phyloP scores from a whole-genome alignment of 2,113 vertebrate genomes.

The Notothenia rossii region DNA sequence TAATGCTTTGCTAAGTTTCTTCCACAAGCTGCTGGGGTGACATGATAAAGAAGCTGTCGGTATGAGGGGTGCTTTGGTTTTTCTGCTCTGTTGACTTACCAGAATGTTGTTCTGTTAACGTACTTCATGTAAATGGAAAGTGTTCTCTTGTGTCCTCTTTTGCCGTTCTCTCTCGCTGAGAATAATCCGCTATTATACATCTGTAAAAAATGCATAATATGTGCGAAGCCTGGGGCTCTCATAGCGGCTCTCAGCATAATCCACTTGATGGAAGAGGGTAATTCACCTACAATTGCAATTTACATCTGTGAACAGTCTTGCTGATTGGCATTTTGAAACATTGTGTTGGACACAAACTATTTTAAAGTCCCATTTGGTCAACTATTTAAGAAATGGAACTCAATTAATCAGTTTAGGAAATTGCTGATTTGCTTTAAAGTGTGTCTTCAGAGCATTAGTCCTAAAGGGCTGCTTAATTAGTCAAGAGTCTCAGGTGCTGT shows the following conservation, averaged over 20 bases:
- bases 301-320: constrained; percentile 4
- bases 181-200: constrained; percentile 61
- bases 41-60: constrained; percentile 58
- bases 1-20: constrained; percentile 40
- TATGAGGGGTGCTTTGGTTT: constrained; percentile 43
- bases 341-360: constrained; percentile 17
- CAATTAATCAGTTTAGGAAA: background rate
- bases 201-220: constrained; percentile 17
- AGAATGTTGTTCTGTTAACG: constrained; percentile 59
- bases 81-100: constrained; percentile 58
- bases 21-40: constrained; percentile 48
- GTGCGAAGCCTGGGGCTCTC: constrained; percentile 32
- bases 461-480: background rate
- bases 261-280: constrained; percentile 38
- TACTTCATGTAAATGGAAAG: constrained; percentile 53
- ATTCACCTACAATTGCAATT: constrained; percentile 40
- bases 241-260: constrained; percentile 37
- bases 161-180: constrained; percentile 30
- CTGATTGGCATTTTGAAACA: constrained; percentile 27
- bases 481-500: background rate
- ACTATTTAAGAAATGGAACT: constrained; percentile 13
- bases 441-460: background rate
- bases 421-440: background rate
- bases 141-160: constrained; percentile 25
- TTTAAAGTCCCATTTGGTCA: constrained; percentile 29